Conservation (phyloP, 2,888 invertebrate species). For the Reticulitermes lucifugus region DNA sequence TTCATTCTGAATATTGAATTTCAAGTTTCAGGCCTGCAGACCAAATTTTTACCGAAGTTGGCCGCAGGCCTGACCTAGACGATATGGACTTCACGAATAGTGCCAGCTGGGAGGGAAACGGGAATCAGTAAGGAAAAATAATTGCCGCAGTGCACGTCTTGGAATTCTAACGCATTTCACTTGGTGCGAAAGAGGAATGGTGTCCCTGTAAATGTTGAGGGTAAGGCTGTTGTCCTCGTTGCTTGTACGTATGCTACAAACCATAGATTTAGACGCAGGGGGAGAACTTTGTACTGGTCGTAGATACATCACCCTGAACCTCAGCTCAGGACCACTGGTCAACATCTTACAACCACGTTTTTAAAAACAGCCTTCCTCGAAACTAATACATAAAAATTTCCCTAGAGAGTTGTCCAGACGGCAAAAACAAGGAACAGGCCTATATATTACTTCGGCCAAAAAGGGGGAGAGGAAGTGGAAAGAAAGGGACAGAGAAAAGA, state of each 20-base stretch:
- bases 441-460: constrained; percentile 1
- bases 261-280: neutral
- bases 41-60: no score
- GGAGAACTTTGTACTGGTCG: neutral
- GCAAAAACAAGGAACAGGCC: constrained; percentile 12
- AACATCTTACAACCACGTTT: neutral
- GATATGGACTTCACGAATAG: no score
- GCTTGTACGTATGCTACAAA: neutral
- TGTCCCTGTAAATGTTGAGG: neutral
- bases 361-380: constrained; percentile 4
- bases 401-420: constrained; percentile 42
- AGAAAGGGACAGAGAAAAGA: neutral
- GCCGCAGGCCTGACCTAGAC: no score
- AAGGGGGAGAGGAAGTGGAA: neutral
- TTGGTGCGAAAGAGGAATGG: neutral
- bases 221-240: neutral
- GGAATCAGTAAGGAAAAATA: neutral
- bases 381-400: constrained; percentile 52
- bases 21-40: no score
- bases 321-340: neutral
- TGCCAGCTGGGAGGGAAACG: no score
- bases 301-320: neutral
- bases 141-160: neutral
- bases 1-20: no score
- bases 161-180: neutral